These are phyloP conservation scores for Zophobas atratus DNA, from an alignment of 1,140 invertebrate species.

Conservation along the genomic window DNA sequence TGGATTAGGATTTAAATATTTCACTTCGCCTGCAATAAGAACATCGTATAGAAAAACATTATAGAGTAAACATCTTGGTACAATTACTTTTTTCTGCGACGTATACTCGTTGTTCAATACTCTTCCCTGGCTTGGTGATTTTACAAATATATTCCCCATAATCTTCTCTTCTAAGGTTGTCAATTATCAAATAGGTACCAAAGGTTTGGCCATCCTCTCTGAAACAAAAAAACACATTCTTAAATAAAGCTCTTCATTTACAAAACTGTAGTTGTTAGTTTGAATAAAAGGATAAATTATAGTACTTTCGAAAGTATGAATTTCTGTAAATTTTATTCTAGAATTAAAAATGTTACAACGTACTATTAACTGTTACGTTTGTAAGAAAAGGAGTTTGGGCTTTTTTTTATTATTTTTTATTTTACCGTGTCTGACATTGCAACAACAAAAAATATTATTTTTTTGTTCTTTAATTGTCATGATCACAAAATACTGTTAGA, in stretches of 20 bases:
- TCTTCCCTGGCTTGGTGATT: conserved; percentile 64
- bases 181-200: conserved; percentile 78
- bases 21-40: conserved; percentile 56
- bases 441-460: too few relatives aligned
- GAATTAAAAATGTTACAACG: too few relatives aligned
- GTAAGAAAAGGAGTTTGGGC: too few relatives aligned
- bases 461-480: too few relatives aligned
- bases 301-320: too few relatives aligned
- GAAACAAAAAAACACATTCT: conserved; percentile 62
- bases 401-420: too few relatives aligned
- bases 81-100: conserved; percentile 60
- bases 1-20: conserved; percentile 63
- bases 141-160: conserved; percentile 79
- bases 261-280: neutral
- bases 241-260: neutral
- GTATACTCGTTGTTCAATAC: conserved; percentile 55
- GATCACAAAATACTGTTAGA: too few relatives aligned
- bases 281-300: too few relatives aligned
- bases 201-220: conserved; percentile 80
- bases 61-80: neutral
- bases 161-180: conserved; percentile 73
- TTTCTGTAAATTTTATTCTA: too few relatives aligned
- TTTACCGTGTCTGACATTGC: too few relatives aligned
- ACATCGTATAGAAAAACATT: neutral
- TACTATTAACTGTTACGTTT: too few relatives aligned